Base-by-base conservation (phyloP, 2,888 invertebrate genomes). In the Alviniconcha strummeri region DNA sequence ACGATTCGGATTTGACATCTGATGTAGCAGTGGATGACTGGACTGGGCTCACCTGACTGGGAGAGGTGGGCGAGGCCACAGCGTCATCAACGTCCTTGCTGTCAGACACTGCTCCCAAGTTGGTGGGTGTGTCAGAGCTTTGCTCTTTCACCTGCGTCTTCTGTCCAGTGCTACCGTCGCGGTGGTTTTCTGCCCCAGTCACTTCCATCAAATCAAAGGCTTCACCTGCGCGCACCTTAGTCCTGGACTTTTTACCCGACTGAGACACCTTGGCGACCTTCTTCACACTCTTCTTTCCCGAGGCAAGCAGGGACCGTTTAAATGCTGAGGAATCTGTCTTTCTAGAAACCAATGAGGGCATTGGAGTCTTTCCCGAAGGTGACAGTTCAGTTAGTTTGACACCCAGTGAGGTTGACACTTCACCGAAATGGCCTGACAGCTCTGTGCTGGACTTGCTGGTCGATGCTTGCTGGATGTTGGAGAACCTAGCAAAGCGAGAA, bases 241-340 rank as follows among this genome's bases (percentile, higher is more conserved):
- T 81, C 81, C 81, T 71, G 0, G 72, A 57, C 57, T 60, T 81
- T 9, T 81, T 81, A 72, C 72, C 77, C 19, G 13, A 77, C 77
- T n/a, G 56, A n/a, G 76, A 76, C 19, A 52, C 52, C 11, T n/a
- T 76, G 36, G 36, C 1, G 7, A 75, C 60, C 8, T 13, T 13
- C 60, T 60, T 60, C 60, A 60, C 60, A 60, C 60, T 60, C 13
- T 60, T 60, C 60, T 60, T 60, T 11, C 60, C 60, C 13, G 60
- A 8, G 60, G 36, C 36, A 36, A 36, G 36, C 36, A 36, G 36
- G 36, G 36, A 75, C 36, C 19, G 36, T 36, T 13, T 36, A 60
- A 4, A 7, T 8, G 55, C 8, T 17, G 76, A 57, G n/a, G 74
- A 55, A 55, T 56, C 56, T n/a, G n/a, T 56, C 56, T 56, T 76